These are phyloP conservation scores for Meles meles DNA, from an alignment of 2,113 vertebrate species.

Conservation along the genomic window DNA sequence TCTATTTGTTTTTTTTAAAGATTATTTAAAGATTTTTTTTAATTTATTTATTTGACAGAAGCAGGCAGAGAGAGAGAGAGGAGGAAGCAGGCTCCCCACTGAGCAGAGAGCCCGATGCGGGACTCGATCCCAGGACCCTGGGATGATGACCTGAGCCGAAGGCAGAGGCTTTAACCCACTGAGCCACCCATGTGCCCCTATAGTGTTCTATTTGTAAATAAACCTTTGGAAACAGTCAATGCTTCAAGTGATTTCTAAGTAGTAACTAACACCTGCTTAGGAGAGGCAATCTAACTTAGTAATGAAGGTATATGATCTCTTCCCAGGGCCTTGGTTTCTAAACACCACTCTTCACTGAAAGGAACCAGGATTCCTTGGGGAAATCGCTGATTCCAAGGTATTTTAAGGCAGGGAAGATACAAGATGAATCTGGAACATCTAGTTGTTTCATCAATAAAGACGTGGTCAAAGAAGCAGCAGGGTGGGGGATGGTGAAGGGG, in stretches of 20 bases:
- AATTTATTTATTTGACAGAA: no score
- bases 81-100: no score
- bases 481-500: background rate
- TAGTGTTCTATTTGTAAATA: background rate
- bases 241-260: background rate
- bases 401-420: background rate
- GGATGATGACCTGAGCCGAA: no score
- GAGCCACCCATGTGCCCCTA: no score
- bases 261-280: background rate
- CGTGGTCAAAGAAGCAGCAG: background rate
- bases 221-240: background rate
- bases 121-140: no score
- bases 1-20: no score
- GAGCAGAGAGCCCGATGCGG: no score
- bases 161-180: no score
- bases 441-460: background rate
- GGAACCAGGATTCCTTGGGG: background rate
- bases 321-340: background rate
- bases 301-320: background rate
- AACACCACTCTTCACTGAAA: background rate
- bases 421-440: background rate
- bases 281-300: background rate
- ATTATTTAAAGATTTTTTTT: no score
- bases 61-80: no score
- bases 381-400: background rate